These are phyloP conservation scores for Sylvia atricapilla DNA, from an alignment of 2,113 vertebrate genomes.

Conservation along the genomic window DNA sequence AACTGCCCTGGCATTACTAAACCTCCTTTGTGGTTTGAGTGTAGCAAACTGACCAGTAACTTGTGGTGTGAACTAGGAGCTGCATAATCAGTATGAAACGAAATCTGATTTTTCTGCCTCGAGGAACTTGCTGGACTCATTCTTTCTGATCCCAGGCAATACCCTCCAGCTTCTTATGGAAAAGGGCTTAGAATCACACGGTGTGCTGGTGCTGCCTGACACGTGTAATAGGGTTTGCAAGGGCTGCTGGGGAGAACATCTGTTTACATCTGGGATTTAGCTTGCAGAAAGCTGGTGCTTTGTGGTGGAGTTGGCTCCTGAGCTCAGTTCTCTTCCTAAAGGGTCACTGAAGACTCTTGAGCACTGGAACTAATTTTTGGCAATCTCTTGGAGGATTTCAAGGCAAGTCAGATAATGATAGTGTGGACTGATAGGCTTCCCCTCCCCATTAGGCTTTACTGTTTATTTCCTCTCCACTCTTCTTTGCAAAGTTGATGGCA, in stretches of 20 bases:
- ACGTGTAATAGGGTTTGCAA: neutral
- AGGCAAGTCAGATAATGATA: neutral
- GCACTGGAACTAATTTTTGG: neutral
- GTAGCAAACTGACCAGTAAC: neutral
- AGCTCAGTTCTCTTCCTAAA: neutral
- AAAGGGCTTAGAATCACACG: accelerated
- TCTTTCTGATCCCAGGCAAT: neutral
- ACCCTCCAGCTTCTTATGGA: neutral
- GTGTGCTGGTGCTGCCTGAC: neutral
- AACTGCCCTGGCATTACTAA: neutral
- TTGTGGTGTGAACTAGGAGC: neutral
- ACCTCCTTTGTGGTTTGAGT: neutral
- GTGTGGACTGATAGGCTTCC: neutral
- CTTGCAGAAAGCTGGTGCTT: neutral
- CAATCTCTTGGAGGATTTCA: neutral
- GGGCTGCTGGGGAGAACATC: neutral
- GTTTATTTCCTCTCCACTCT: neutral
- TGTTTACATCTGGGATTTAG: neutral
- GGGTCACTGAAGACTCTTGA: neutral
- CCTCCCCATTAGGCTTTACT: neutral
- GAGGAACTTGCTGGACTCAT: neutral
- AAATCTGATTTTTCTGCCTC: neutral
- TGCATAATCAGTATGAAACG: neutral
- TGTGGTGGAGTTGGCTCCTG: neutral
- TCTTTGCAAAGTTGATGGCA: neutral